Conservation (phyloP, 1,140 invertebrate species). For the Hyles vespertilio region DNA sequence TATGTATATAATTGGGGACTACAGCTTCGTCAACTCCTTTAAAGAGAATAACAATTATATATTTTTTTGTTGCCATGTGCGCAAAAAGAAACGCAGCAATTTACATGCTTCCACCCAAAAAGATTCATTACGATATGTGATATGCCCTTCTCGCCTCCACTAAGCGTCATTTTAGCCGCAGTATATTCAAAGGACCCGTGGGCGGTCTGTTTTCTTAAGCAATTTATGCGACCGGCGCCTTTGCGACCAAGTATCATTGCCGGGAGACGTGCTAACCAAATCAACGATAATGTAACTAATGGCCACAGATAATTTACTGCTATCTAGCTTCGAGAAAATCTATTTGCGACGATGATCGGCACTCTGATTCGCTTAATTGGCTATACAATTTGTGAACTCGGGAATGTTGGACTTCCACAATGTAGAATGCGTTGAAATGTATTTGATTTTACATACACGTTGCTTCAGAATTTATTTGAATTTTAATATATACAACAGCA, state of each 20-base stretch:
- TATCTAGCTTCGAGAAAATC: slow-evolving; percentile 37
- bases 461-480: no score
- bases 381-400: slow-evolving; percentile 31
- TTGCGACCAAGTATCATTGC: slow-evolving; percentile 37
- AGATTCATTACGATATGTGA: no score
- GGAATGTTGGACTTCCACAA: slow-evolving; percentile 2
- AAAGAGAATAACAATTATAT: no score
- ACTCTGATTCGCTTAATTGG: slow-evolving; percentile 54
- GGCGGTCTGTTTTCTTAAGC: slow-evolving; percentile 57
- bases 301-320: slow-evolving; percentile 44
- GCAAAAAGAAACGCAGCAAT: no score
- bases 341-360: slow-evolving; percentile 61
- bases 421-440: no score
- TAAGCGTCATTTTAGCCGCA: slow-evolving; percentile 33
- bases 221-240: slow-evolving; percentile 61
- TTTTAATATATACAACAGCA: no score
- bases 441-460: no score
- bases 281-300: slow-evolving; percentile 62
- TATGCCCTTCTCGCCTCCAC: no score
- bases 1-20: no score
- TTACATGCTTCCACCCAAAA: no score
- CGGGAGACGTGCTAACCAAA: slow-evolving; percentile 49
- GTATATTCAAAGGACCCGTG: slow-evolving; percentile 22
- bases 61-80: no score
- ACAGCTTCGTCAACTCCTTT: no score